A percentile compares a stretch with the other conserved stretches of the same genome.
These are phyloP conservation scores for Tubiluchus corallicola DNA, from an alignment of 2,888 invertebrate species.

Conservation along the genomic window DNA sequence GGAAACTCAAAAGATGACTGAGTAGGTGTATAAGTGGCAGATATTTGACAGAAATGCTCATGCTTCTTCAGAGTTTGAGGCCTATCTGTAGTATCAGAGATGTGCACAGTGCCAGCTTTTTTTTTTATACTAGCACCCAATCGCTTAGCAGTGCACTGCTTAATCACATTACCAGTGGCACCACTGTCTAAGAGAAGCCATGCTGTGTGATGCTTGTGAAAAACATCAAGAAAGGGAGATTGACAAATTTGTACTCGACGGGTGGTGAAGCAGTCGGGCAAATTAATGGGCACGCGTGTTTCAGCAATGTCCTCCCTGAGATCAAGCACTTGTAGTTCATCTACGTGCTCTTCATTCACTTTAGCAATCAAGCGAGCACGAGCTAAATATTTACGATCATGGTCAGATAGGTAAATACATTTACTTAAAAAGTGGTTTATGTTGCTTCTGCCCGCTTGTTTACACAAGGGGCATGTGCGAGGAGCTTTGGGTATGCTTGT, in stretches of 20 bases:
- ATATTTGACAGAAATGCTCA: slow-evolving; percentile 12
- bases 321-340: neutral
- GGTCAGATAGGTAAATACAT: slow-evolving; percentile 14
- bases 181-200: neutral
- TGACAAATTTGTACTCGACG: neutral
- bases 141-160: neutral
- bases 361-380: slow-evolving; percentile 9
- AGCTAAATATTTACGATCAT: slow-evolving; percentile 13
- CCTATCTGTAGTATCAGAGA: slow-evolving; percentile 11
- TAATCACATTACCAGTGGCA: slow-evolving; percentile 3
- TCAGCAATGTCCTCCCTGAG: neutral
- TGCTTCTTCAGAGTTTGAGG: slow-evolving; percentile 9
- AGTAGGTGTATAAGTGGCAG: neutral
- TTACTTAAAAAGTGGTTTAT: slow-evolving; percentile 14
- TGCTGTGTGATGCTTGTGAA: neutral
- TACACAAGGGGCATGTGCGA: neutral
- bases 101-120: slow-evolving; percentile 10
- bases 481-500: neutral
- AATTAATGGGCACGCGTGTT: slow-evolving; percentile 1
- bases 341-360: slow-evolving; percentile 2
- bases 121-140: neutral
- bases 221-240: neutral
- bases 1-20: too few relatives aligned
- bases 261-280: too few relatives aligned
- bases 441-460: neutral